A percentile compares a stretch with the other conserved stretches of the same genome.
These are phyloP conservation scores for Epirrita christyi DNA, from an alignment of 2,888 invertebrate species.

Conservation along the genomic window DNA sequence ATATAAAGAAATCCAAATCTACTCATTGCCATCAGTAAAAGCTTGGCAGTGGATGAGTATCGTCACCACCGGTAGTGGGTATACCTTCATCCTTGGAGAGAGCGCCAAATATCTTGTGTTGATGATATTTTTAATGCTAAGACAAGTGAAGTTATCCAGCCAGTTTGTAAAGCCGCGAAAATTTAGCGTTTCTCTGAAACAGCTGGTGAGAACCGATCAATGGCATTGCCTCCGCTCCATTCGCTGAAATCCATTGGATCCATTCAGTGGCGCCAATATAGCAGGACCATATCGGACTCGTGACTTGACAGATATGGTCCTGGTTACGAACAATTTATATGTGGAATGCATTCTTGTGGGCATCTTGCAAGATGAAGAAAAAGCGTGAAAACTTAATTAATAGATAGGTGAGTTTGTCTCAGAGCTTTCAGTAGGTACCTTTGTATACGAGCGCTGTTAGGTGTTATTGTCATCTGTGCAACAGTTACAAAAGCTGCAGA, in stretches of 20 bases:
- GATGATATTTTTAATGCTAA: background rate
- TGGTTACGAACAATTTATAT: slow-evolving; percentile 14
- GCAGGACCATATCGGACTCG: background rate
- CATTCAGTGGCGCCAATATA: slow-evolving; percentile 18
- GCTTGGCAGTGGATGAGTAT: too few species aligned
- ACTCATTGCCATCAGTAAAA: too few species aligned
- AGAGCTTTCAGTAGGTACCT: too few species aligned
- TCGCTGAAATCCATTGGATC: background rate
- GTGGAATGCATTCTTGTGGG: slow-evolving; percentile 2
- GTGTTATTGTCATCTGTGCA: too few species aligned
- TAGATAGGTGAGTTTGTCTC: too few species aligned
- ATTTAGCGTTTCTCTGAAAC: background rate
- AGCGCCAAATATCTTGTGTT: too few species aligned
- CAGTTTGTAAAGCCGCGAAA: background rate
- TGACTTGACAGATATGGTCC: slow-evolving; percentile 1
- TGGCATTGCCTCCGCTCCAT: background rate
- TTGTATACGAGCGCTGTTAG: too few species aligned
- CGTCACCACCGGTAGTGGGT: too few species aligned
- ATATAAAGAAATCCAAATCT: too few species aligned
- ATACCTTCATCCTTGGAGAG: too few species aligned
- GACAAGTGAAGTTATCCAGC: slow-evolving; percentile 4
- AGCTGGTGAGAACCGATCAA: slow-evolving; percentile 14
- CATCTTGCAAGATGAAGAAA: slow-evolving; percentile 1
- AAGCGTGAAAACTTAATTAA: slow-evolving; percentile 7
- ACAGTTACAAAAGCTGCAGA: too few species aligned